phyloP scores from a whole-genome alignment of 2,113 vertebrate species.

The Dascyllus trimaculatus region DNA sequence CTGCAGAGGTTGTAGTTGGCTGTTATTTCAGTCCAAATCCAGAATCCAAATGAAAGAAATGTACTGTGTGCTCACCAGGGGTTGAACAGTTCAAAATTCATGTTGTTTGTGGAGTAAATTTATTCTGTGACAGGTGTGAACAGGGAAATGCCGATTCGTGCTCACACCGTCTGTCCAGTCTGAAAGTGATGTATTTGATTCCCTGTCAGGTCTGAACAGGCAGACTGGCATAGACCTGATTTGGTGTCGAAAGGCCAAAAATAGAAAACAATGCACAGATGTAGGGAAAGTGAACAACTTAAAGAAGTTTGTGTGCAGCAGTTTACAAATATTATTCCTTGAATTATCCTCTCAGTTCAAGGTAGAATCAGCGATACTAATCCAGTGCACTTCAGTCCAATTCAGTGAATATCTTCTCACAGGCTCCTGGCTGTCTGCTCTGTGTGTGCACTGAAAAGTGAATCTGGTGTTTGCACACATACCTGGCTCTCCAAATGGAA shows the following conservation, averaged over 20 bases:
- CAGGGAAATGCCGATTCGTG: not conserved
- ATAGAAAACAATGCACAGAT: not conserved
- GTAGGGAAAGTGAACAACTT: too few species aligned
- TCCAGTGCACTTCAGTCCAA: too few species aligned
- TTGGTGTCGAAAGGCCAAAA: not conserved
- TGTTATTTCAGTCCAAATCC: constrained; percentile 35
- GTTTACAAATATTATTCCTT: too few species aligned
- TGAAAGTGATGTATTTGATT: not conserved
- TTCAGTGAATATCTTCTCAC: too few species aligned
- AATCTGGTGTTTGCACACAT: too few species aligned
- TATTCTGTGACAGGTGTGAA: constrained; percentile 20
- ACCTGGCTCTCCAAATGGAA: too few species aligned
- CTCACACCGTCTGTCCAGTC: not conserved
- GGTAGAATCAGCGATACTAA: too few species aligned
- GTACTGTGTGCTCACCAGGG: not conserved
- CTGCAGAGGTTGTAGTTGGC: constrained; percentile 34
- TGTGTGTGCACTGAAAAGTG: too few species aligned
- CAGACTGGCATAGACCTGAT: not conserved
- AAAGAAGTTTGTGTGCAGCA: too few species aligned
- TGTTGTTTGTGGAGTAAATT: not conserved
- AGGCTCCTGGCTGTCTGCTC: too few species aligned
- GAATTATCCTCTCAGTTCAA: too few species aligned
- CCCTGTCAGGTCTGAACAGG: not conserved
- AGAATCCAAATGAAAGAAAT: constrained; percentile 14
- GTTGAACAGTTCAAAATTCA: not conserved